Percentiles rank a stretch among this genome's conserved stretches.
Conservation (phyloP, 2,113 vertebrate species). For the Mionectes macconnelli region DNA sequence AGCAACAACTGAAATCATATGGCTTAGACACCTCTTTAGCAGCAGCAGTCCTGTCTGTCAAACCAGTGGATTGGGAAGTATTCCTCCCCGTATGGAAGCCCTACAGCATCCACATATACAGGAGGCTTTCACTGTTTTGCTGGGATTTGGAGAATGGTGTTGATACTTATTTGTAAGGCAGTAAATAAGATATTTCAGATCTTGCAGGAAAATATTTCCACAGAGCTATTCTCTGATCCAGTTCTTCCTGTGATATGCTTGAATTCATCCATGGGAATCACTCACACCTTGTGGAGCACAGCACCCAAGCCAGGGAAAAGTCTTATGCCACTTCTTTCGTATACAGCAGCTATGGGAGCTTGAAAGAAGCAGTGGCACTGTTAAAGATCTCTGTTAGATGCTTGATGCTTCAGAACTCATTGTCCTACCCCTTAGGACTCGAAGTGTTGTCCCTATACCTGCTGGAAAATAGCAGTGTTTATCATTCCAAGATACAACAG, state of each 20-base stretch:
- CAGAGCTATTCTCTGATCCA: not conserved
- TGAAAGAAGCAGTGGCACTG: not conserved
- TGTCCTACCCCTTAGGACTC: not conserved
- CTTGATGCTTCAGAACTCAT: not conserved
- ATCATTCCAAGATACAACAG: not conserved
- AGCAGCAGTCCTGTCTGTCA: not conserved
- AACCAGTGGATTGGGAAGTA: not conserved
- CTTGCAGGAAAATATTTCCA: not conserved
- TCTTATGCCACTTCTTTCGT: not conserved
- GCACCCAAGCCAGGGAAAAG: not conserved
- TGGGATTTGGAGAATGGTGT: not conserved
- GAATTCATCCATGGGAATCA: not conserved
- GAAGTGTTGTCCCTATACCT: not conserved
- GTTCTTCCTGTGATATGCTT: not conserved
- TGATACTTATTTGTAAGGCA: not conserved
- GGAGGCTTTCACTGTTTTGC: not conserved
- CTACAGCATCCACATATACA: not conserved
- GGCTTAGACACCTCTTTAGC: not conserved
- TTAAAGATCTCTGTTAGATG: not conserved
- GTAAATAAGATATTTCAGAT: not conserved
- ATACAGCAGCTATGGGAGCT: not conserved
- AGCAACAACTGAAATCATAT: not conserved
- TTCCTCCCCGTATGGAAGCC: not conserved
- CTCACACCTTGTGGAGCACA: not conserved
- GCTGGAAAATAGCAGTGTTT: not conserved